phyloP scores from a whole-genome alignment of 2,888 invertebrate species.

The Parnassius orleans region DNA sequence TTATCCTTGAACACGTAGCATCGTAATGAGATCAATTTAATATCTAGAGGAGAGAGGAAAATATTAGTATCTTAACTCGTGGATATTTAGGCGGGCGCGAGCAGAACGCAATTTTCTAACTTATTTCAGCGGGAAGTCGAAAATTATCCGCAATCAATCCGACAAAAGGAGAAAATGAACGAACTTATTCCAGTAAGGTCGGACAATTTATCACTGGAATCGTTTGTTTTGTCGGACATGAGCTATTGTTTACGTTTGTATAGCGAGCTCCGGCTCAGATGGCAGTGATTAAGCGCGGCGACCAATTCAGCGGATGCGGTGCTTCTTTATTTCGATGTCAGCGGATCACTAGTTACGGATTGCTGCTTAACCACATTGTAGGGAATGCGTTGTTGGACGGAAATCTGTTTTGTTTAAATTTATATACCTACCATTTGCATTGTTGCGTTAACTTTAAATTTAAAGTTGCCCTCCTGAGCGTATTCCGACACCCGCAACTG shows the following conservation, averaged over 20 bases:
- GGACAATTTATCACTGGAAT: constrained; percentile 62
- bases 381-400: background rate
- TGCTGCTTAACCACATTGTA: constrained; percentile 6
- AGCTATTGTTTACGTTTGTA: constrained; percentile 48
- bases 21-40: constrained; percentile 28
- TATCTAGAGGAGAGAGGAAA: constrained; percentile 21
- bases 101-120: constrained; percentile 56
- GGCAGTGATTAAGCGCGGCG: constrained; percentile 34
- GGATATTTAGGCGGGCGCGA: constrained; percentile 30
- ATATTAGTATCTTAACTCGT: constrained; percentile 21
- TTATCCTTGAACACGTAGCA: constrained; percentile 21
- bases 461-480: too few species aligned
- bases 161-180: constrained; percentile 54
- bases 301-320: constrained; percentile 12
- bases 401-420: background rate
- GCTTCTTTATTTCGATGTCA: constrained; percentile 22
- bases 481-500: too few species aligned
- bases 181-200: constrained; percentile 55
- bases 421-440: too few species aligned
- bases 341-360: constrained; percentile 4
- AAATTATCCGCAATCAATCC: constrained; percentile 73
- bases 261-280: constrained; percentile 35
- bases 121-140: constrained; percentile 51
- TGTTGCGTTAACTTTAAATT: too few species aligned
- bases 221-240: constrained; percentile 56